Percentiles rank a stretch among this genome's conserved stretches.
Evolutionary conservation across 2,113 vertebrate genomes (phyloP).

Genomic region (Anseranas semipalmata): DNA sequence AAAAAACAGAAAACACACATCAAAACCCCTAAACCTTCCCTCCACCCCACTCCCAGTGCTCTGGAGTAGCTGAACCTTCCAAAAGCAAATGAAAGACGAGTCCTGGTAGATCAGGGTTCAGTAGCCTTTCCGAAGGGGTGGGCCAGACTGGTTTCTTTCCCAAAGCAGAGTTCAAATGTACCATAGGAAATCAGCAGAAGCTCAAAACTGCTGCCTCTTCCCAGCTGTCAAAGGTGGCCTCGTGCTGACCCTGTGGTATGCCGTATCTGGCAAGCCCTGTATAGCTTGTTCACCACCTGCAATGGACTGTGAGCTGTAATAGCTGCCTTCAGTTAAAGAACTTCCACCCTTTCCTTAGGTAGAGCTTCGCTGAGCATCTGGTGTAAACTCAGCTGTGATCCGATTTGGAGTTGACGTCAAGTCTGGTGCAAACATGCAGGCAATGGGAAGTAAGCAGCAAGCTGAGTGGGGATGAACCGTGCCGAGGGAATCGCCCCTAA

Average conservation of each 20-base stretch:
- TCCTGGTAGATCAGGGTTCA: neutral
- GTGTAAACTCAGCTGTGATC: neutral
- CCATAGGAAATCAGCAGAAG: slow-evolving; percentile 5
- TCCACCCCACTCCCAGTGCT: neutral
- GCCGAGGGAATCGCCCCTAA: neutral
- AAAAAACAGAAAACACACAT: neutral
- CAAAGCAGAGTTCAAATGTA: neutral
- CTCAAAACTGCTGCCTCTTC: neutral
- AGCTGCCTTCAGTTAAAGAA: neutral
- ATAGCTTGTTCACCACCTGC: neutral
- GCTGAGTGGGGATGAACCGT: neutral
- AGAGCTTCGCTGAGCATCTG: neutral
- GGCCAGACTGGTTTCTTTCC: neutral
- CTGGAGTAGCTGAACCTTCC: neutral
- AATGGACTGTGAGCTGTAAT: neutral
- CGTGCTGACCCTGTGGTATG: neutral
- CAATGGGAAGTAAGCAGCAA: neutral
- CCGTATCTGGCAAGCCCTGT: neutral
- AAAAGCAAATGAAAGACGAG: neutral
- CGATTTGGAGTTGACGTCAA: neutral
- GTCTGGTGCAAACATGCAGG: neutral
- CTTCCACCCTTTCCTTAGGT: neutral
- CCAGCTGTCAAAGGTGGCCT: slow-evolving; percentile 11
- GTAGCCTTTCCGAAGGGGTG: neutral
- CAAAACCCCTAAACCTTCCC: neutral